Evolutionary conservation across 2,113 vertebrate species (phyloP).

Genomic region (Tetrax tetrax): DNA sequence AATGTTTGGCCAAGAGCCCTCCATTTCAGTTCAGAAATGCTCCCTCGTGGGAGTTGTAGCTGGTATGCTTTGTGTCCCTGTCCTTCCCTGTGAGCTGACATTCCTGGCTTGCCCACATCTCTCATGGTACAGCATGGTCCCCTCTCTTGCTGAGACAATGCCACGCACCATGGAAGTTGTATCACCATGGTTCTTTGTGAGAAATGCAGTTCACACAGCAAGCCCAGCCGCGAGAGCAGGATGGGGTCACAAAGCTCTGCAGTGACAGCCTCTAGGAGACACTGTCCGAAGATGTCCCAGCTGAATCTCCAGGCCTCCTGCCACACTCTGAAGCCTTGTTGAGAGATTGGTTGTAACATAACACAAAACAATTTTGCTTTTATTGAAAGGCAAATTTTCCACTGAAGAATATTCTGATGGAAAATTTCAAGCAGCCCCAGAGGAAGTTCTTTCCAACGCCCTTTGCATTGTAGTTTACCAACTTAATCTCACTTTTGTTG

Average conservation of each 20-base stretch:
- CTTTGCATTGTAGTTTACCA: not conserved
- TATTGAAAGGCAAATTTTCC: conserved; percentile 20
- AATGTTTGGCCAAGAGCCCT: conserved; percentile 47
- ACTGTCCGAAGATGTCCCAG: not conserved
- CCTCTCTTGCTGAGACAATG: conserved; percentile 40
- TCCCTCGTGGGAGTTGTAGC: not conserved
- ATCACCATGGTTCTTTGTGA: conserved; percentile 13
- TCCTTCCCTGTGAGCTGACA: conserved; percentile 34
- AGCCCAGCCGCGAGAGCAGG: not conserved
- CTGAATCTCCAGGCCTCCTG: conserved; percentile 25
- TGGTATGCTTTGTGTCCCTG: conserved; percentile 59
- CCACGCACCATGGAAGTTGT: not conserved
- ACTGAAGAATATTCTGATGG: conserved; percentile 45
- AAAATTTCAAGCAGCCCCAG: conserved; percentile 36
- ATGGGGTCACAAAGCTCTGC: not conserved
- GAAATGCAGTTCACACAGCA: not conserved
- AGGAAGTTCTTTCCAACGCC: not conserved
- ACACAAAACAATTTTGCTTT: not conserved
- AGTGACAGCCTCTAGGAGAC: not conserved
- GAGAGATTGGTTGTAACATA: not conserved
- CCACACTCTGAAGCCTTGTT: conserved; percentile 17
- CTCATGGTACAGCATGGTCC: not conserved
- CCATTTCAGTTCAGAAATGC: conserved; percentile 48
- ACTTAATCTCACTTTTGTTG: not conserved
- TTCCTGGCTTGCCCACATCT: conserved; percentile 58